Evolutionary conservation across 2,113 vertebrate genomes (phyloP).

Genomic region (Dicentrarchus labrax): DNA sequence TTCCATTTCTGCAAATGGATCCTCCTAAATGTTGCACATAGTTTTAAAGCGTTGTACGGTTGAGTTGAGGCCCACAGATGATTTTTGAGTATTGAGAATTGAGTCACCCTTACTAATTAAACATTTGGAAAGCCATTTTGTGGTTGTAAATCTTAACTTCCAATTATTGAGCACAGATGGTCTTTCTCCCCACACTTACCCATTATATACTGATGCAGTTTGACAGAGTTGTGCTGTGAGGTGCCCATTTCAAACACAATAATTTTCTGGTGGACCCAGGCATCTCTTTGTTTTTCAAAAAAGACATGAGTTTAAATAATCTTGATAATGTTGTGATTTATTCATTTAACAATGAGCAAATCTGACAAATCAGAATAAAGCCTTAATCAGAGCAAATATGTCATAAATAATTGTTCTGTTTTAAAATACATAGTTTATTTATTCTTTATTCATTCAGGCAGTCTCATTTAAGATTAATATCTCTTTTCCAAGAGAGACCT

Average conservation of each 20-base stretch:
- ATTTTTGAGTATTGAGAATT: background rate
- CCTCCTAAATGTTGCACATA: no score
- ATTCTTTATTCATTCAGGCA: no score
- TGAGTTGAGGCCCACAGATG: background rate
- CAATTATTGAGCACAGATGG: slow-evolving; percentile 9
- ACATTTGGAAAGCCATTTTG: background rate
- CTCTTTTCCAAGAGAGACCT: no score
- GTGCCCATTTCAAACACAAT: background rate
- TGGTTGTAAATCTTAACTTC: background rate
- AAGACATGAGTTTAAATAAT: background rate
- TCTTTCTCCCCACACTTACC: background rate
- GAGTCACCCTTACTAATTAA: background rate
- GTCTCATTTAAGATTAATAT: no score
- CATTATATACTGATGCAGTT: background rate
- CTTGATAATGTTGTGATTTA: background rate
- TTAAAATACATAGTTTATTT: no score
- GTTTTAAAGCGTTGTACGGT: background rate
- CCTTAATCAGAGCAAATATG: background rate
- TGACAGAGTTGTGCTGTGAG: slow-evolving; percentile 13
- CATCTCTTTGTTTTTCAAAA: background rate
- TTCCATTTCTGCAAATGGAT: no score
- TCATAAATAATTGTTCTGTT: no score
- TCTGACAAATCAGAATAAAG: background rate
- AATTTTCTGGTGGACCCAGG: background rate
- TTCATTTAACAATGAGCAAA: background rate